phyloP scores from a whole-genome alignment of 2,888 invertebrate species.

The Bembecia ichneumoniformis region DNA sequence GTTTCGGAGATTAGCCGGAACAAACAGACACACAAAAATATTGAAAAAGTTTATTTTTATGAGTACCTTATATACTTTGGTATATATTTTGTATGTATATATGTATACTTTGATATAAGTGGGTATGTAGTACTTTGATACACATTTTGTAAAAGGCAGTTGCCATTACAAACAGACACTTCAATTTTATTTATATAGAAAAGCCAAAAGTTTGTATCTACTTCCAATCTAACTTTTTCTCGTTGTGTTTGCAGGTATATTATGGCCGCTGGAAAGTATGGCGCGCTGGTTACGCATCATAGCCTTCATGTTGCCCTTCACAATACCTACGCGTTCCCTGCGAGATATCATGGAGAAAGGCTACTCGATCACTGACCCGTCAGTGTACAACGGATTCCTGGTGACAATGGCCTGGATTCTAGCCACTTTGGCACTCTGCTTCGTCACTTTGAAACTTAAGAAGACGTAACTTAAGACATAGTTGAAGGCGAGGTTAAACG shows the following conservation, averaged over 20 bases:
- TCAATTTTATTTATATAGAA: too few relatives aligned
- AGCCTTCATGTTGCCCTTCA: conserved; percentile 82
- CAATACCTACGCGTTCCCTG: conserved; percentile 82
- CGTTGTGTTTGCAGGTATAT: conserved; percentile 51
- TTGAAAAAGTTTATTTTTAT: too few relatives aligned
- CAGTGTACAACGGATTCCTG: conserved; percentile 82
- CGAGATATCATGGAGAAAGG: conserved; percentile 84
- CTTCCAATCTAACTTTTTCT: too few relatives aligned
- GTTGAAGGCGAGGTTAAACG: conserved; percentile 7
- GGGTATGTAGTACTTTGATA: too few relatives aligned
- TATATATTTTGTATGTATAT: too few relatives aligned
- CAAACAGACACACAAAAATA: too few relatives aligned
- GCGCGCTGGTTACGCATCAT: conserved; percentile 72
- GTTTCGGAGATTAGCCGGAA: too few relatives aligned
- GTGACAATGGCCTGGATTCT: conserved; percentile 77
- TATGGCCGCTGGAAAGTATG: conserved; percentile 82
- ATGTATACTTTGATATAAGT: too few relatives aligned
- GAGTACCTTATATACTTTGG: too few relatives aligned
- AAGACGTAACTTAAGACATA: conserved; percentile 24
- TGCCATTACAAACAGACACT: too few relatives aligned
- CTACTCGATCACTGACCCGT: conserved; percentile 75
- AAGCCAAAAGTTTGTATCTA: too few relatives aligned
- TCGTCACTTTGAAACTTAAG: conserved; percentile 58
- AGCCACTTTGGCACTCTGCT: conserved; percentile 69
- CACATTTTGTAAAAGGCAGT: too few relatives aligned